Conservation (phyloP, 2,113 vertebrate genomes). For the Nothocercus julius region DNA sequence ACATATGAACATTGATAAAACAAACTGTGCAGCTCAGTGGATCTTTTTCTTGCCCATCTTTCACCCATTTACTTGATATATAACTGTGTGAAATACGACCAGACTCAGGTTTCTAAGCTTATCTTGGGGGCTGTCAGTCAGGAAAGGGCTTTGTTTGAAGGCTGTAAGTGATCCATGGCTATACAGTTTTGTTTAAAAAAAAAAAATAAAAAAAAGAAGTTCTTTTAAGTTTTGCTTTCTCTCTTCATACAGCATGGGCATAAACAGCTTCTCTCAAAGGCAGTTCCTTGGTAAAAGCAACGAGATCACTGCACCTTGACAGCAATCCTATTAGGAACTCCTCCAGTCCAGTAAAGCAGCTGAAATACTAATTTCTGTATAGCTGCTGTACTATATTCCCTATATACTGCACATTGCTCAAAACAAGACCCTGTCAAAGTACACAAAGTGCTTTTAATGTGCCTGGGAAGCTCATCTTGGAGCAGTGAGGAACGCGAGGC, state of each 20-base stretch:
- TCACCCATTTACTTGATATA: constrained; percentile 45
- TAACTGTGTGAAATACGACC: constrained; percentile 42
- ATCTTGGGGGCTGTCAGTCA: constrained; percentile 57
- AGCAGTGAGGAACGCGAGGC: background rate
- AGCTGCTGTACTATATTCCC: background rate
- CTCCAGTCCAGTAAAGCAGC: constrained; percentile 4
- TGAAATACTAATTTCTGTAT: background rate
- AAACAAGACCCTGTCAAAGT: background rate
- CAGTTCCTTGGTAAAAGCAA: constrained; percentile 9
- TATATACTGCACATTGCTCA: background rate
- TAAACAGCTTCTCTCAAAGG: constrained; percentile 40
- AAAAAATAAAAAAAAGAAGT: background rate
- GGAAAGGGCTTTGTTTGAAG: constrained; percentile 64
- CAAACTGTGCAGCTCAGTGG: constrained; percentile 35
- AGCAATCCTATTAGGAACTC: background rate
- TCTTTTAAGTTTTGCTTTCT: constrained; percentile 56
- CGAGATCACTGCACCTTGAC: constrained; percentile 38
- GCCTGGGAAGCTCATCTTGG: background rate
- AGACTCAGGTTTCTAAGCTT: constrained; percentile 62
- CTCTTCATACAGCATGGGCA: background rate
- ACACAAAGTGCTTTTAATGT: background rate
- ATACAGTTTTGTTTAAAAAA: constrained; percentile 27
- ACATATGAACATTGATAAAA: constrained; percentile 58
- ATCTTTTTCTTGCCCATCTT: constrained; percentile 22
- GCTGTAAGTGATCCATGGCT: constrained; percentile 48